These are phyloP conservation scores for Virgularia gustaviana DNA, from an alignment of 92 coral and sea anemone species.

Conservation along the genomic window DNA sequence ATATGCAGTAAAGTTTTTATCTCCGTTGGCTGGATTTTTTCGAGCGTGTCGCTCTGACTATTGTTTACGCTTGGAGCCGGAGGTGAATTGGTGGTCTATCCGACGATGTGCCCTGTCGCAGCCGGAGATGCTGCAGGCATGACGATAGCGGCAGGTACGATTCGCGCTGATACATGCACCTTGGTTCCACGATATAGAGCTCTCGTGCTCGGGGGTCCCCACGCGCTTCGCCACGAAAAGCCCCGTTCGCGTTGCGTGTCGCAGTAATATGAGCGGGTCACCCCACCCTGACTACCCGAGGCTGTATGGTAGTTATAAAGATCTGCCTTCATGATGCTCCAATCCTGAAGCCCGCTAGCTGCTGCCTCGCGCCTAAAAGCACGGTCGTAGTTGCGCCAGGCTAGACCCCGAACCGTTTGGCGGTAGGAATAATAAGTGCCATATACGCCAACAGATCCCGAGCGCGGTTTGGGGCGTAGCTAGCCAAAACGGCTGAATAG, in stretches of 20 bases:
- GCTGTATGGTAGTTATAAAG: slow-evolving; percentile 10
- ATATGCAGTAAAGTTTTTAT: not conserved
- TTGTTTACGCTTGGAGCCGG: too few relatives aligned
- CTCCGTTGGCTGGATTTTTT: too few relatives aligned
- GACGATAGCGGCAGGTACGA: too few relatives aligned
- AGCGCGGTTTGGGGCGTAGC: not conserved
- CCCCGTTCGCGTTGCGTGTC: not conserved
- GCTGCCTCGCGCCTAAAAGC: slow-evolving; percentile 20
- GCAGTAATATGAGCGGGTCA: too few relatives aligned
- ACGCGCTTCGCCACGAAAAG: not conserved
- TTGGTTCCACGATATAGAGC: not conserved
- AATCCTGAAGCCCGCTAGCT: slow-evolving; percentile 3
- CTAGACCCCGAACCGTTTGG: not conserved
- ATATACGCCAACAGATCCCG: slow-evolving; percentile 8
- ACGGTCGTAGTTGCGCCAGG: slow-evolving; percentile 3
- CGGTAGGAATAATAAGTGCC: slow-evolving; percentile 7
- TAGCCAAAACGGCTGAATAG: not conserved
- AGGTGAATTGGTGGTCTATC: too few relatives aligned
- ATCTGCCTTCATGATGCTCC: slow-evolving; percentile 10
- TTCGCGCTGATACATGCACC: too few relatives aligned
- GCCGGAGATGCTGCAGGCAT: too few relatives aligned
- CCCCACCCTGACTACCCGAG: too few relatives aligned
- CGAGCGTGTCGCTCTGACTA: too few relatives aligned
- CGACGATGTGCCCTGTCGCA: too few relatives aligned
- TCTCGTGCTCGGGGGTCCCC: too few relatives aligned